Percentiles rank a stretch among this genome's conserved stretches.
Conservation (phyloP, 2,797 vertebrate species). For the Masticophis lateralis region DNA sequence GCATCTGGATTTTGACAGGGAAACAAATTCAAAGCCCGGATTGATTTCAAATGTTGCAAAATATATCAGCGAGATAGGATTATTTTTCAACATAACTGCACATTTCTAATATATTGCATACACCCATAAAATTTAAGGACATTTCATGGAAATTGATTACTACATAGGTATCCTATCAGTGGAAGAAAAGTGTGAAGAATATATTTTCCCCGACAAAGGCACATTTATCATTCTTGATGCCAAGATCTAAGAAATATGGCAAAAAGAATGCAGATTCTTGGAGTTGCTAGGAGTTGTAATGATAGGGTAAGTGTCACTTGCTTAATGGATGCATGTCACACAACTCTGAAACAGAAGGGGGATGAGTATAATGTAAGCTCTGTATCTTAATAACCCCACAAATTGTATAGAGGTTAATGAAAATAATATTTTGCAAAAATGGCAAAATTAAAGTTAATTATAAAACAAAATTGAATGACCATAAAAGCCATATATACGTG, state of each 20-base stretch:
- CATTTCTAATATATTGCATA: not conserved
- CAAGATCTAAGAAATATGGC: not conserved
- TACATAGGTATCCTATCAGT: not conserved
- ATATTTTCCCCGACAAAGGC: not conserved
- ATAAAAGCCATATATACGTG: not conserved
- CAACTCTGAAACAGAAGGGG: not conserved
- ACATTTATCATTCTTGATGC: not conserved
- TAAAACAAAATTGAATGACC: not conserved
- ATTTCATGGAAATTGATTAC: not conserved
- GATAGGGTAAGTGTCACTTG: not conserved
- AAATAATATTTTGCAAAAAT: not conserved
- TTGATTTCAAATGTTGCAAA: not conserved
- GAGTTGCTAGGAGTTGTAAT: not conserved
- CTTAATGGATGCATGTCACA: not conserved
- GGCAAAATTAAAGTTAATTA: not conserved
- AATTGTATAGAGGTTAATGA: not conserved
- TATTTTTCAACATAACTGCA: not conserved
- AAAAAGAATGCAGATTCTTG: not conserved
- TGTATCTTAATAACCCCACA: not conserved
- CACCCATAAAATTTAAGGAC: not conserved
- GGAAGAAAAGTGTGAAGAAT: not conserved
- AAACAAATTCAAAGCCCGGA: not conserved
- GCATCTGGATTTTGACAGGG: not conserved
- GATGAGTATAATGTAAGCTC: not conserved
- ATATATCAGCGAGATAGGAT: not conserved